Conservation (phyloP, 2,797 vertebrate genomes). For the Tokudaia muenninki region DNA sequence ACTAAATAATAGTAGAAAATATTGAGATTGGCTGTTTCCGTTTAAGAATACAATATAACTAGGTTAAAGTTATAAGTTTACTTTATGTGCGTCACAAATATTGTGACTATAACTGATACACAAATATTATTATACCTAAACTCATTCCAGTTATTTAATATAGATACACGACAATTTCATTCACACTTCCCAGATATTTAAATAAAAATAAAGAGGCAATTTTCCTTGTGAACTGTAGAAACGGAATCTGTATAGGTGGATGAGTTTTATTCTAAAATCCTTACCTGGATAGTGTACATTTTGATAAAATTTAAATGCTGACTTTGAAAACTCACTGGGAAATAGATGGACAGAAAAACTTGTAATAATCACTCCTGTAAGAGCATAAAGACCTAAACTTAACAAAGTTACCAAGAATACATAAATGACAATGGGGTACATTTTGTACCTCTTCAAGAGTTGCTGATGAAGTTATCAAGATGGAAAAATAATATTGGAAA, state of each 20-base stretch:
- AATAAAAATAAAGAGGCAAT: not conserved
- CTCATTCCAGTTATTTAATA: not conserved
- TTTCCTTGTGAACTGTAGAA: not conserved
- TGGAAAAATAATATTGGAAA: not conserved
- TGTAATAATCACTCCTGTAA: not conserved
- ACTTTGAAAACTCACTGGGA: not conserved
- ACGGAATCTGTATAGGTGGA: not conserved
- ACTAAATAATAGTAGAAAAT: not conserved
- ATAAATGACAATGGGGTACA: not conserved
- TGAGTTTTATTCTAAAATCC: not conserved
- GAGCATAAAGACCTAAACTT: fast-evolving
- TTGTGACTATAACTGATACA: not conserved
- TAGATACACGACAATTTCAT: not conserved
- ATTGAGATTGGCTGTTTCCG: not conserved
- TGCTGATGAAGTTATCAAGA: not conserved
- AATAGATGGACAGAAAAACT: not conserved
- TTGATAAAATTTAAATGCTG: not conserved
- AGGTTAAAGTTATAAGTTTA: not conserved
- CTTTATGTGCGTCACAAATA: not conserved
- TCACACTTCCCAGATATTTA: not conserved
- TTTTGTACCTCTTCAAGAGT: not conserved
- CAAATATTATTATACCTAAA: not conserved
- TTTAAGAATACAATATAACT: not conserved
- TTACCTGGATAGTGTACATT: not conserved
- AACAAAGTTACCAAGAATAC: not conserved